These are phyloP conservation scores for Cryptosula pallasiana DNA, from an alignment of 2,888 invertebrate species.

Conservation along the genomic window DNA sequence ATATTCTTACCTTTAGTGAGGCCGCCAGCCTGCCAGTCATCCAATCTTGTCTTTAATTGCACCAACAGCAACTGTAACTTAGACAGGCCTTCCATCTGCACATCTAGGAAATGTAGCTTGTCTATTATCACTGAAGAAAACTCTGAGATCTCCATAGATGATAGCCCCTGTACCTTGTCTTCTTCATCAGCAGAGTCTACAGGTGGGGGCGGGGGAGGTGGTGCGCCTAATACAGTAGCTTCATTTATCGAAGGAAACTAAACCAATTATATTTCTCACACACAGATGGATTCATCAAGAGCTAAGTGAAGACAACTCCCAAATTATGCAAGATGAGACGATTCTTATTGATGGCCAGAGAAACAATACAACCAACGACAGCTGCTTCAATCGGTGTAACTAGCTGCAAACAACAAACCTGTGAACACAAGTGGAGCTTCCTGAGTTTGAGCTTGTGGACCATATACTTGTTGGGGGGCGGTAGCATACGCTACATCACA, in stretches of 20 bases:
- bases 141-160: slow-evolving; percentile 13
- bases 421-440: background rate
- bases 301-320: too few species aligned
- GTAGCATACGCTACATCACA: background rate
- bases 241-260: too few species aligned
- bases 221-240: too few species aligned
- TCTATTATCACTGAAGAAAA: slow-evolving; percentile 6
- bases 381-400: too few species aligned
- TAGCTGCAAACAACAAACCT: background rate
- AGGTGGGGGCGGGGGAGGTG: slow-evolving; percentile 5
- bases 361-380: too few species aligned
- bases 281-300: too few species aligned
- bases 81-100: background rate
- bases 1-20: background rate
- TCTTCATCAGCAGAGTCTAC: background rate
- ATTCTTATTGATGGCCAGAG: too few species aligned
- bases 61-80: background rate
- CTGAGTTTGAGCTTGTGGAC: background rate
- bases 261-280: too few species aligned
- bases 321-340: too few species aligned
- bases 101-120: slow-evolving; percentile 3
- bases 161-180: background rate
- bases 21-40: slow-evolving; percentile 19
- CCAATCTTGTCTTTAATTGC: slow-evolving; percentile 2
- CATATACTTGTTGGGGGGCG: too few species aligned